A percentile compares a stretch with the other conserved stretches of the same genome.
Evolutionary conservation across 2,113 vertebrate species (phyloP).

Genomic region (Muntiacus muntjak): DNA sequence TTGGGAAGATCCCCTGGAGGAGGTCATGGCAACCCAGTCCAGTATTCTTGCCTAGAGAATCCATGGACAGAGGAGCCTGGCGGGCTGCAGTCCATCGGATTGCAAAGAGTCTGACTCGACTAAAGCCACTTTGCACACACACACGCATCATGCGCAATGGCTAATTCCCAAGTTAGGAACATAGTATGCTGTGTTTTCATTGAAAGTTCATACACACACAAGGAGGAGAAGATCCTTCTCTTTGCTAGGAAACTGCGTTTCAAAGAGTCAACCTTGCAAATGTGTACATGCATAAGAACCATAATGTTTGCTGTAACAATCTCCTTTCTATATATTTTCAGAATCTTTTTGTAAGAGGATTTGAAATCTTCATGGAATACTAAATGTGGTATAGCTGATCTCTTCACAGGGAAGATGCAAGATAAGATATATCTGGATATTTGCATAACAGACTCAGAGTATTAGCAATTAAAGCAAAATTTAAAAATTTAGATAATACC

Average conservation of each 20-base stretch:
- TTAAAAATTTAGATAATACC: neutral
- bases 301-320: neutral
- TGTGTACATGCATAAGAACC: neutral
- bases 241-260: neutral
- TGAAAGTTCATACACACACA: neutral
- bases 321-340: neutral
- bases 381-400: neutral
- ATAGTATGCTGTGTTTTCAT: neutral
- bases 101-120: neutral
- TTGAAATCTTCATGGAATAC: neutral
- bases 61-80: neutral
- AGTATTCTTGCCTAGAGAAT: neutral
- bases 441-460: neutral
- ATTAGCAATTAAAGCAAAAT: neutral
- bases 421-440: neutral
- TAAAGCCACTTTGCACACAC: neutral
- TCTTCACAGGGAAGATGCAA: neutral
- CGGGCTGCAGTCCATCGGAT: neutral
- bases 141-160: accelerated
- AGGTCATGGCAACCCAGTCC: neutral
- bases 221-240: neutral
- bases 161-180: neutral
- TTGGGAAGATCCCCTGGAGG: neutral
- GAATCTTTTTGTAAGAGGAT: neutral
- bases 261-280: neutral